Conservation (phyloP, 2,113 vertebrate species). For the Megaceryle torquata region DNA sequence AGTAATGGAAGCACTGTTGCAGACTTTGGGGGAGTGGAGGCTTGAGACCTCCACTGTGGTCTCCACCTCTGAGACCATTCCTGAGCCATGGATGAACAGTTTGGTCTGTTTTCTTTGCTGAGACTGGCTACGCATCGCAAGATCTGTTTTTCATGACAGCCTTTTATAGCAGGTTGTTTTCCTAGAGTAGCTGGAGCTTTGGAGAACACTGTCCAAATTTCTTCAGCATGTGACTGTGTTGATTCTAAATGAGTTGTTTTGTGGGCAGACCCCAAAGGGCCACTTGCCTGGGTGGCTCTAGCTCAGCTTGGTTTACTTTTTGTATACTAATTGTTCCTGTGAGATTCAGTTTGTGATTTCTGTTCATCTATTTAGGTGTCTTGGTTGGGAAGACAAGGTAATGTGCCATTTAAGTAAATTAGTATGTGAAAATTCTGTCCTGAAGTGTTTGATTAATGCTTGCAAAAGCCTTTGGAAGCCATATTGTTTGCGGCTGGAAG, state of each 20-base stretch:
- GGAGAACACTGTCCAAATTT: not conserved
- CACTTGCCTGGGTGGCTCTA: conserved; percentile 8
- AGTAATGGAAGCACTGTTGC: not conserved
- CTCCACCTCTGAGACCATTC: not conserved
- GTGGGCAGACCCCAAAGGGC: not conserved
- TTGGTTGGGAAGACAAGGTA: conserved; percentile 2
- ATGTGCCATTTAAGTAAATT: conserved; percentile 50
- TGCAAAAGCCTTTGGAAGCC: conserved; percentile 5
- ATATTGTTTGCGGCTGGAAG: not conserved
- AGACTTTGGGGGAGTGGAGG: not conserved
- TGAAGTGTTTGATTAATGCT: not conserved
- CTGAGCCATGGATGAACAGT: not conserved
- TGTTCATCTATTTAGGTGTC: conserved; percentile 38
- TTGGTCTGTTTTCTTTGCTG: not conserved
- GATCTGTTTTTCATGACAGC: not conserved
- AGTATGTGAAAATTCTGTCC: conserved; percentile 3
- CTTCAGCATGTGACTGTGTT: not conserved
- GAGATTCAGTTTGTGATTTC: conserved; percentile 23
- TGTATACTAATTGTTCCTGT: conserved; percentile 26
- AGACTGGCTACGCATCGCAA: not conserved
- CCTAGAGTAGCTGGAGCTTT: not conserved
- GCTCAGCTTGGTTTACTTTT: conserved; percentile 12
- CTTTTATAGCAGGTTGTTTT: not conserved
- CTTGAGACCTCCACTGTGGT: not conserved
- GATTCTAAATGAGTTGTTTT: conserved; percentile 40